A percentile compares a stretch with the other conserved stretches of the same genome.
Conservation (phyloP, 2,888 invertebrate species). For the Rutpela maculata region DNA sequence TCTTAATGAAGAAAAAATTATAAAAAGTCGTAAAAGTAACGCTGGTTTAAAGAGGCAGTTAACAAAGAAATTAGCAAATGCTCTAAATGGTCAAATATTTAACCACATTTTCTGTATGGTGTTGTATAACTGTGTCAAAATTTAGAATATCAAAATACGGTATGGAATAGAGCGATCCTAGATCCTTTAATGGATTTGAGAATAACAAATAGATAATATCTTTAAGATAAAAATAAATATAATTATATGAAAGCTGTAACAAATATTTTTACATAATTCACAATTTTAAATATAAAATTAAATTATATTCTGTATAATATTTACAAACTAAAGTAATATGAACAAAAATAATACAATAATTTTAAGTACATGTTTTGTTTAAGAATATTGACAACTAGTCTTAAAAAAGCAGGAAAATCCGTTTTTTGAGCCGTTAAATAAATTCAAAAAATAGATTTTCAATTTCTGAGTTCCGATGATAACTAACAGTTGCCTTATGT, state of each 20-base stretch:
- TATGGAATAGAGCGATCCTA: conserved; percentile 17
- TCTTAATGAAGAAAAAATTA: too few relatives aligned
- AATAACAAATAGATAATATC: conserved; percentile 34
- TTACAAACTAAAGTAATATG: conserved; percentile 33
- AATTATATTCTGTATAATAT: conserved; percentile 40
- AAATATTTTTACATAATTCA: conserved; percentile 40
- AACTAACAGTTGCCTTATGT: too few relatives aligned
- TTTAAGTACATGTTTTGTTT: conserved; percentile 30
- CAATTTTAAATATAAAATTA: conserved; percentile 37
- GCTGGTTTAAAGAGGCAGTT: neutral
- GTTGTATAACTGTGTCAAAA: neutral
- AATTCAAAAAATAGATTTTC: neutral
- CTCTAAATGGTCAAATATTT: neutral
- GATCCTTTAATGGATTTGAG: conserved; percentile 34
- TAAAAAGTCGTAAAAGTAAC: too few relatives aligned
- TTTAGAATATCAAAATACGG: neutral
- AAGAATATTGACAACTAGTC: conserved; percentile 18
- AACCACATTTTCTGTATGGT: neutral
- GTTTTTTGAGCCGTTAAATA: neutral
- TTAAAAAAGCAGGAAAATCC: neutral
- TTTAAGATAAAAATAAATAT: conserved; percentile 47
- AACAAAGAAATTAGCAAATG: neutral
- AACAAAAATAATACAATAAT: conserved; percentile 35
- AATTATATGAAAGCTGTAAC: conserved; percentile 38
- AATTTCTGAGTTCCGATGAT: too few relatives aligned